phyloP scores from a whole-genome alignment of 2,797 vertebrate species.

The Typhlichthys eigenmanni region DNA sequence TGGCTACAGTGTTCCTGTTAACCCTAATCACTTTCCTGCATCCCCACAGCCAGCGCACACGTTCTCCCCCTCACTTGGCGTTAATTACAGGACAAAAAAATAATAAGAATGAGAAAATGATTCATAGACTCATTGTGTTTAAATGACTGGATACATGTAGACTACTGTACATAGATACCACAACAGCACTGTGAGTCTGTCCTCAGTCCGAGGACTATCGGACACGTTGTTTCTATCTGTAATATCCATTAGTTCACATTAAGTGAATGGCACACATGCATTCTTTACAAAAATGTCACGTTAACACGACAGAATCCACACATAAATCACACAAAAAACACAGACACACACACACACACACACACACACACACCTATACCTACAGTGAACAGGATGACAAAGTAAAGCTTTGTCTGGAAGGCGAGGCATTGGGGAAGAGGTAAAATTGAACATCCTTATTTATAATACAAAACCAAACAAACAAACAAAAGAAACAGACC shows the following conservation, averaged over 20 bases:
- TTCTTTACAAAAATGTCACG: too few species aligned
- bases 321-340: constrained; percentile 13
- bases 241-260: too few species aligned
- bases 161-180: too few species aligned
- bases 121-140: too few species aligned
- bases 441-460: constrained; percentile 28
- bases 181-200: too few species aligned
- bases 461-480: constrained; percentile 32
- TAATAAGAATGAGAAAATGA: too few species aligned
- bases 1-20: constrained; percentile 79
- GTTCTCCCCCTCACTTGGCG: constrained; percentile 29
- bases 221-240: too few species aligned
- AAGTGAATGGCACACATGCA: too few species aligned
- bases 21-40: constrained; percentile 74
- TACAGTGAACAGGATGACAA: constrained; percentile 88
- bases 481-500: constrained; percentile 24
- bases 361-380: constrained; percentile 61
- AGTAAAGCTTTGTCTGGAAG: constrained; percentile 78
- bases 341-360: too few species aligned
- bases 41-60: constrained; percentile 56
- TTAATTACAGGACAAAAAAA: not conserved
- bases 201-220: too few species aligned
- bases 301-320: not conserved
- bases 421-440: constrained; percentile 14
- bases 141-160: too few species aligned